Evolutionary conservation across 2,113 vertebrate genomes (phyloP), one percentile per base, ranked within the genome.

Genomic region (Thalassoma bifasciatum): DNA sequence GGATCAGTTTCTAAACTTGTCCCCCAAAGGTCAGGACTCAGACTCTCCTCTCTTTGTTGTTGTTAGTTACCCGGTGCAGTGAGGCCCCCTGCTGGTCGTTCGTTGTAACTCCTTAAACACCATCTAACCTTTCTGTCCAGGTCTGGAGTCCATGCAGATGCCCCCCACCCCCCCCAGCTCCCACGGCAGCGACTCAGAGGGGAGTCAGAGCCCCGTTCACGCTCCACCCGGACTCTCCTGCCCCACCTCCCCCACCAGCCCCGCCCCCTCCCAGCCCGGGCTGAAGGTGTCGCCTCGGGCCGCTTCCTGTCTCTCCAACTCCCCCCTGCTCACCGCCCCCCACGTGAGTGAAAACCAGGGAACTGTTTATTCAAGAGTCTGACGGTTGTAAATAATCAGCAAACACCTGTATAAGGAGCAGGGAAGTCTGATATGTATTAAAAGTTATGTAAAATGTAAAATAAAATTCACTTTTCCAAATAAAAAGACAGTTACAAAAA

Each of bases 151-250:
- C 0, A 92, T 98, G 52, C 97, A 97, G 79, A 93, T 99, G 89
- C 98, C 98, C 1, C 98, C 98, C 9, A 99, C 98, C 8, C 98
- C 98, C 36, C 98, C 98, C 69, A 99, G 97, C 89, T 98, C 97
- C 84, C 96, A 98, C 8, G 95, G 96, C 88, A 99, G 98, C 1
- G 98, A 99, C 86, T 97, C 97, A 0, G 98, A 99, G 88, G 96
- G 98, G 75, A 95, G 97, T 72, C 95, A 97, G 91, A 99, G 97
- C 81, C 98, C 98, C 1, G 91, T 91, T 38, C 95, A 96, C 1
- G 95, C 96, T 0, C 92, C 96, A 0, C 94, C 95, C 22, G 21
- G 81, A 42, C 81, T 90, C 34, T 91, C 92, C 77, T 83, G 85
- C 11, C 95, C 96, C 1, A 92, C 96, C 16, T 94, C 96, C 62